phyloP scores from a whole-genome alignment of 2,888 invertebrate genomes.

The Amphipyra tragopoginis region DNA sequence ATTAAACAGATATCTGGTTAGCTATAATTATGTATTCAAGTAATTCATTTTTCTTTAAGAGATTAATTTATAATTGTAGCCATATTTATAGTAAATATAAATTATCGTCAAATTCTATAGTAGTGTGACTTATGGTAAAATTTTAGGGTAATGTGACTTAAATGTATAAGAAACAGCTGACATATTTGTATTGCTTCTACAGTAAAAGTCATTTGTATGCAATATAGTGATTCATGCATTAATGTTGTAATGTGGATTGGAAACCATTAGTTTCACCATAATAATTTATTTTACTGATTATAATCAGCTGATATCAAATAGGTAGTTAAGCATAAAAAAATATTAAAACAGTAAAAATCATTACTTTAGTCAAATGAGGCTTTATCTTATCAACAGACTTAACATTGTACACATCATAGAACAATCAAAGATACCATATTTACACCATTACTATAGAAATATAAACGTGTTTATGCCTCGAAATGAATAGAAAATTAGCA shows the following conservation, averaged over 20 bases:
- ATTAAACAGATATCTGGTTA: too few species aligned
- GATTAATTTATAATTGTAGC: too few species aligned
- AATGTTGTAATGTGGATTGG: background rate
- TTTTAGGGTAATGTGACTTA: too few species aligned
- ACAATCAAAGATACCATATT: slow-evolving; percentile 25
- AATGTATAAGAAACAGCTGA: too few species aligned
- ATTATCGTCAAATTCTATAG: too few species aligned
- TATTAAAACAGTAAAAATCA: background rate
- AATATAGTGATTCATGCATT: background rate
- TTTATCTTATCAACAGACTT: slow-evolving; percentile 48
- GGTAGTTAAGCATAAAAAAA: slow-evolving; percentile 2
- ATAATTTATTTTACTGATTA: background rate
- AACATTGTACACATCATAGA: slow-evolving; percentile 24
- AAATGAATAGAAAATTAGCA: slow-evolving; percentile 28
- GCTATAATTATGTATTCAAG: too few species aligned
- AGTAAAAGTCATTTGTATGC: too few species aligned
- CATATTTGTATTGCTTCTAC: too few species aligned
- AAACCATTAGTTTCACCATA: background rate
- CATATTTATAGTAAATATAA: too few species aligned
- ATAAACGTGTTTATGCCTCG: slow-evolving; percentile 11
- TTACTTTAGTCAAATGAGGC: slow-evolving; percentile 10
- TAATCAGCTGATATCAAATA: slow-evolving; percentile 6
- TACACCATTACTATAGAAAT: slow-evolving; percentile 1
- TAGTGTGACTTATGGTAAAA: too few species aligned
- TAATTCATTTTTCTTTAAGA: too few species aligned